A percentile compares a stretch with the other conserved stretches of the same genome.
These are phyloP conservation scores for Philotrypesis tridentata DNA, from an alignment of 1,140 invertebrate species.

Conservation along the genomic window DNA sequence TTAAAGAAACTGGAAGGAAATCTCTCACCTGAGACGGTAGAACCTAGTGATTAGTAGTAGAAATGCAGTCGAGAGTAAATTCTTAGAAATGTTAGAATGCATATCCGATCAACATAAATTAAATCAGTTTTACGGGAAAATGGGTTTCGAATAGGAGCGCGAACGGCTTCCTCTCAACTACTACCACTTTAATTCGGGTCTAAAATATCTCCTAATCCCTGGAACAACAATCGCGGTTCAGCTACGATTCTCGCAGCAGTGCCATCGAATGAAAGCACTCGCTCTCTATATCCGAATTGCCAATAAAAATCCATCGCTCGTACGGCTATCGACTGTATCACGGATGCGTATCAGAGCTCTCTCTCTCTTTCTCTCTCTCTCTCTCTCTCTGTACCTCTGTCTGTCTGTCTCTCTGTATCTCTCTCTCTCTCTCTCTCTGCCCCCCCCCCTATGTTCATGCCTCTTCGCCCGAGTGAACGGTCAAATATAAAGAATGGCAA, in stretches of 20 bases:
- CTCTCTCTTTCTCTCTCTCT: too few species aligned
- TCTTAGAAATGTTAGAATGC: neutral
- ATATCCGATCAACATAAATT: slow-evolving; percentile 14
- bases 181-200: slow-evolving; percentile 12
- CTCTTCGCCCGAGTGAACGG: neutral
- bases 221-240: neutral
- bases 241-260: neutral
- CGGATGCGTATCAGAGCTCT: too few species aligned
- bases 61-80: neutral
- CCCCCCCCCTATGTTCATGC: too few species aligned
- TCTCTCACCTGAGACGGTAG: neutral
- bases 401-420: too few species aligned
- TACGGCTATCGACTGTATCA: neutral
- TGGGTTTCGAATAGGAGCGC: neutral
- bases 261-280: slow-evolving; percentile 24
- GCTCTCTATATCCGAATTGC: neutral
- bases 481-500: neutral
- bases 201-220: neutral
- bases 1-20: neutral
- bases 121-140: neutral
- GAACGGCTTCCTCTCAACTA: neutral
- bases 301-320: slow-evolving; percentile 26
- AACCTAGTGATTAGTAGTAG: neutral
- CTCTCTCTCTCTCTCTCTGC: neutral
- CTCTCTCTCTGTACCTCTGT: neutral